A percentile compares a stretch with the other conserved stretches of the same genome.
Conservation (phyloP, 1,140 invertebrate species). For the Plectrocnemia conspersa region DNA sequence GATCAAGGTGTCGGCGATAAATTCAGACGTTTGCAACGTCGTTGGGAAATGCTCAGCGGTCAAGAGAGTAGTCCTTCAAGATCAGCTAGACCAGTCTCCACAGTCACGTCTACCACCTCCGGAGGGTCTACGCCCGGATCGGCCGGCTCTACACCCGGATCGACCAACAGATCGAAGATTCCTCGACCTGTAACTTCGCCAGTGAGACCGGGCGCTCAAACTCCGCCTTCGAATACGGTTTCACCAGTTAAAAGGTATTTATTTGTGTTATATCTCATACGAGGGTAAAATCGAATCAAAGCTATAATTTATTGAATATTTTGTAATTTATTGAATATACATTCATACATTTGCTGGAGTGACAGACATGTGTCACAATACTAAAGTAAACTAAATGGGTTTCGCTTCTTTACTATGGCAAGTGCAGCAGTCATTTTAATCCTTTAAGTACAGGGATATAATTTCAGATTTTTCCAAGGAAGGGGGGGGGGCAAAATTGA, state of each 20-base stretch:
- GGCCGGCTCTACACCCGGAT: conserved; percentile 25
- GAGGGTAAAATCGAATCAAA: too few relatives aligned
- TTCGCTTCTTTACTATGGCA: too few relatives aligned
- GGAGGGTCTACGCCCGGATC: conserved; percentile 31
- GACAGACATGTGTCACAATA: too few relatives aligned
- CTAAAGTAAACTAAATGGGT: too few relatives aligned
- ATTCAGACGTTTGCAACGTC: conserved; percentile 76
- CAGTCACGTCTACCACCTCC: conserved; percentile 21
- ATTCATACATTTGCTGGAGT: too few relatives aligned
- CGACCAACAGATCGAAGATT: conserved; percentile 44
- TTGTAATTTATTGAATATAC: too few relatives aligned
- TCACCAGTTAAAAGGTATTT: conserved; percentile 32
- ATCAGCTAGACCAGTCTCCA: conserved; percentile 3
- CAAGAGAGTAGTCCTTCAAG: conserved; percentile 21
- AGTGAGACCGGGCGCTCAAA: conserved; percentile 47
- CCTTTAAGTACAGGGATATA: too few relatives aligned
- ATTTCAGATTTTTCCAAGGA: too few relatives aligned
- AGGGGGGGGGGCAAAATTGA: too few relatives aligned
- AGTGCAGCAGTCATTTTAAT: too few relatives aligned
- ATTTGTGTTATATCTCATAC: conserved; percentile 1
- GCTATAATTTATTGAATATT: neutral
- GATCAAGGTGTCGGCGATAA: conserved; percentile 45
- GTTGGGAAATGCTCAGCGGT: conserved; percentile 74
- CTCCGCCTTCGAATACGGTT: conserved; percentile 34
- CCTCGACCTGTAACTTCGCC: conserved; percentile 52